These are phyloP conservation scores for Perca schrenkii DNA, from an alignment of 2,113 vertebrate genomes.

Conservation along the genomic window DNA sequence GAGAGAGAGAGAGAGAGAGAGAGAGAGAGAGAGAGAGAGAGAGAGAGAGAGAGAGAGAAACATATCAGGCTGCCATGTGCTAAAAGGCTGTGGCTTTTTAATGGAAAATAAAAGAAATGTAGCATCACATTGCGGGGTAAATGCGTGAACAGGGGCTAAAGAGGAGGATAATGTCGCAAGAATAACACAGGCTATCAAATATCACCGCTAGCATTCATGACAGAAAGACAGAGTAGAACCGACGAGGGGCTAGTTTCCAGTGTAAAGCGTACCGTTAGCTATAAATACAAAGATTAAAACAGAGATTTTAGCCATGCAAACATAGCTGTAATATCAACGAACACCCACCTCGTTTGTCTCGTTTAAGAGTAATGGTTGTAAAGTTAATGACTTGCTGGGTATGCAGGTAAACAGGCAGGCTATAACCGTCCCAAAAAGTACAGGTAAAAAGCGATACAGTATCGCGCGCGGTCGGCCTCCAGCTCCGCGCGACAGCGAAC, in stretches of 20 bases:
- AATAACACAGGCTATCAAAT: conserved; percentile 45
- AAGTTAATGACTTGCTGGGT: conserved; percentile 47
- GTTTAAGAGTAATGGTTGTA: conserved; percentile 69
- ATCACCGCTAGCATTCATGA: conserved; percentile 8
- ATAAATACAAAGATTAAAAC: not conserved
- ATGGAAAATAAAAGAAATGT: conserved; percentile 81
- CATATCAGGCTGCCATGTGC: conserved; percentile 84
- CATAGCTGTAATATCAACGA: not conserved
- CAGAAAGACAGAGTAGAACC: not conserved
- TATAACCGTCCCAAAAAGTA: conserved; percentile 58
- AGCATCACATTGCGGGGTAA: conserved; percentile 16
- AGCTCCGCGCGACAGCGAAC: conserved; percentile 54
- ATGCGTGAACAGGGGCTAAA: not conserved
- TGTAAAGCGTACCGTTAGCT: not conserved
- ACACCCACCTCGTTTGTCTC: conserved; percentile 78
- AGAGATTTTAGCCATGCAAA: not conserved
- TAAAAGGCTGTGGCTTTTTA: conserved; percentile 84
- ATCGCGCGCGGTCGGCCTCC: conserved; percentile 51
- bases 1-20: conserved; percentile 72
- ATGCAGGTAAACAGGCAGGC: conserved; percentile 38
- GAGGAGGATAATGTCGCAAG: conserved; percentile 6
- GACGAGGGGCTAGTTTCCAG: not conserved
- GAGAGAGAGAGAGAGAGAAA: conserved; percentile 23
- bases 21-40: conserved; percentile 58
- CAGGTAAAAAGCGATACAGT: conserved; percentile 31